Base-by-base conservation (phyloP, 2,888 invertebrate genomes). In the Nemurella pictetii region DNA sequence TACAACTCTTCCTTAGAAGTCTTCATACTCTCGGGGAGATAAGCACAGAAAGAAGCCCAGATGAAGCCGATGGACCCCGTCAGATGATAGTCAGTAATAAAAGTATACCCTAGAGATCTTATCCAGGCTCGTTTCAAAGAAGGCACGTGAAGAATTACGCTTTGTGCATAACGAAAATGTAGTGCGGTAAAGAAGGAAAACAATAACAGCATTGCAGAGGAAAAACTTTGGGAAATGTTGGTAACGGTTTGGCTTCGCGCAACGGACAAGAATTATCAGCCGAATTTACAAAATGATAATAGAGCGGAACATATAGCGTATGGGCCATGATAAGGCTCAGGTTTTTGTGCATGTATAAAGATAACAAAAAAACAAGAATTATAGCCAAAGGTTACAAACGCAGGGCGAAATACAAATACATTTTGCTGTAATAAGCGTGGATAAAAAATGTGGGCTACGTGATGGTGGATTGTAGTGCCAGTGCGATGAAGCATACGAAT, bases 351-450 rank as follows among this genome's bases (percentile, higher is more conserved):
- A 30, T 30, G 82, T 27, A 82, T 82, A 82, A 72, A 82, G 82
- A 82, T 82, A 82, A 72, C 82, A 82, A 82, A 82, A 82, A 82
- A 30, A 55, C 55, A 82, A 72, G 72, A 82, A 72, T 82, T 27
- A 72, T 72, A 25, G 72, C 82, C 26, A 26, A 82, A 82, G 82
- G 82, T 82, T 82, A 55, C 27, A 82, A 82, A 82, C 55, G 55
- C 82, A 82, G 55, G 82, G 7, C 27, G 82, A 72, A 82, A 82
- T 26, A 82, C 82, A 82, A 82, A 82, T 82, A 82, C 55, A 82
- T 82, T 82, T 82, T 82, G 27, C 55, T 55, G 82, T 27, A 82
- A 82, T 82, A 82, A 82, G 82, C 82, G 72, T 82, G 82, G n/a
- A 72, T 82, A 82, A 82, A 82, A 82, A 82, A 82, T 82, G 82